phyloP scores from a whole-genome alignment of 2,797 vertebrate genomes.

The Buceros bicornis region DNA sequence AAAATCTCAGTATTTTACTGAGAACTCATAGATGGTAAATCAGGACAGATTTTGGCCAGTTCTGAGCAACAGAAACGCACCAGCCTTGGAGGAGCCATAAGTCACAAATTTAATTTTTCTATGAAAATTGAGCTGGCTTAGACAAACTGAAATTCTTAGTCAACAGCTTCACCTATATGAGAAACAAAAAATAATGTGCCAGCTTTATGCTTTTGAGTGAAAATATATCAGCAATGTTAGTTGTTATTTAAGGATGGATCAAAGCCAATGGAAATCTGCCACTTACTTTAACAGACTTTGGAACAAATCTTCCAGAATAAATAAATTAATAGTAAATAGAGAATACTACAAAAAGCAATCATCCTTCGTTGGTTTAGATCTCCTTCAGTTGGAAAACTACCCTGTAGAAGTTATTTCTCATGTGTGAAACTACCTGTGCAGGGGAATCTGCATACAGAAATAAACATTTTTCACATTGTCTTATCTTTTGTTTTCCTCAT shows the following conservation, averaged over 20 bases:
- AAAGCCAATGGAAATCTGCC: background rate
- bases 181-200: background rate
- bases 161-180: background rate
- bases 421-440: background rate
- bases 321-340: background rate
- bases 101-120: background rate
- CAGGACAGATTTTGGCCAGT: background rate
- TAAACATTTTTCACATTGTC: background rate
- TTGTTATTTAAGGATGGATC: background rate
- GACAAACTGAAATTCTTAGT: background rate
- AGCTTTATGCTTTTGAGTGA: conserved; percentile 31
- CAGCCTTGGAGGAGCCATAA: background rate
- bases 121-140: background rate
- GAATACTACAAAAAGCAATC: background rate
- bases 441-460: background rate
- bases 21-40: background rate
- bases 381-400: background rate
- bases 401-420: background rate
- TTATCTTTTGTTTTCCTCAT: background rate
- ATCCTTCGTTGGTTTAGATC: background rate
- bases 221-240: background rate
- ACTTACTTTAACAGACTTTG: background rate
- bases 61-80: background rate
- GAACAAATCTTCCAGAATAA: background rate
- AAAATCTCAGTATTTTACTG: background rate